Conservation (phyloP, 2,113 vertebrate genomes). For the Percina caprodes region DNA sequence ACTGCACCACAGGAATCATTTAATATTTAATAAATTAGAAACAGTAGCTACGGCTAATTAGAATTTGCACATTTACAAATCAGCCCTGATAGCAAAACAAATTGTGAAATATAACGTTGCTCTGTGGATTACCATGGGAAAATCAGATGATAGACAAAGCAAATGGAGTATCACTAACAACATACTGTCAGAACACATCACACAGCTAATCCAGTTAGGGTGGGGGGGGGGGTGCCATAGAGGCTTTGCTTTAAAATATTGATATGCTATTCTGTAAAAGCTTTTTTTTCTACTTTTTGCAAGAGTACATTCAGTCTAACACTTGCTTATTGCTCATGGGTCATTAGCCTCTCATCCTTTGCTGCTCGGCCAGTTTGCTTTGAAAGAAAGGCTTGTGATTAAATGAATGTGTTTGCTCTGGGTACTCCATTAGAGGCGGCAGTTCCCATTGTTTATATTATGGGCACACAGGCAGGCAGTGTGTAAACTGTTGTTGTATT, state of each 20-base stretch:
- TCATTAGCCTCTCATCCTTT: constrained; percentile 95
- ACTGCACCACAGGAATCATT: constrained; percentile 95
- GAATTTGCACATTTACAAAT: constrained; percentile 99
- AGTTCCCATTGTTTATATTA: constrained; percentile 77
- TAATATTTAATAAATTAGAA: constrained; percentile 98
- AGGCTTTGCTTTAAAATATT: constrained; percentile 99
- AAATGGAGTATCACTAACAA: constrained; percentile 99
- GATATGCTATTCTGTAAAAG: constrained; percentile 98
- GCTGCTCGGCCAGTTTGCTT: constrained; percentile 87
- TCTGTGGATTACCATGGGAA: constrained; percentile 89
- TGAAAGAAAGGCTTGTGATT: constrained; percentile 89
- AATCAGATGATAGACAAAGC: constrained; percentile 98
- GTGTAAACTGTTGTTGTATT: constrained; percentile 80
- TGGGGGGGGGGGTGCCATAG: constrained; percentile 85
- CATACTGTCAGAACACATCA: constrained; percentile 97
- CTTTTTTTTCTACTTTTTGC: constrained; percentile 74
- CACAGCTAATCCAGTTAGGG: constrained; percentile 97
- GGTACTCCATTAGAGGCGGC: constrained; percentile 79
- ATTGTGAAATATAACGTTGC: constrained; percentile 99
- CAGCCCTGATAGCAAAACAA: constrained; percentile 99
- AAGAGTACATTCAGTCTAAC: constrained; percentile 95
- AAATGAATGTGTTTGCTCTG: constrained; percentile 85
- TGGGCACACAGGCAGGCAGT: constrained; percentile 61
- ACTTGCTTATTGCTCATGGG: constrained; percentile 97
- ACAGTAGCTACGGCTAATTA: constrained; percentile 97